A percentile compares a stretch with the other conserved stretches of the same genome.
Conservation (phyloP, 2,888 invertebrate genomes). For the Frankliniella fusca region DNA sequence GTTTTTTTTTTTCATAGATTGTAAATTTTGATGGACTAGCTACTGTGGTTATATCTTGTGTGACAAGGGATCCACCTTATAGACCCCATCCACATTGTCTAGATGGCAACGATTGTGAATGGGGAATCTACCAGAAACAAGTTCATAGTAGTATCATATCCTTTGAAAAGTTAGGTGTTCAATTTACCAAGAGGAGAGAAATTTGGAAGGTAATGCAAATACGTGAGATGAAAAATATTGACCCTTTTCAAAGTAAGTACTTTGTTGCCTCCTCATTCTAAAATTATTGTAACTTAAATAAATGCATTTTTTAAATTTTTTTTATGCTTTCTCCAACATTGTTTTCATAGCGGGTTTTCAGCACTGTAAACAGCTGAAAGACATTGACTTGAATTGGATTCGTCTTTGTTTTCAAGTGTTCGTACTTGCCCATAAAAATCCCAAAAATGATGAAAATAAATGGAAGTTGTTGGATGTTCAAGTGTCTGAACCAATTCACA, state of each 20-base stretch:
- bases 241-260: not conserved
- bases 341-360: not conserved
- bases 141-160: not conserved
- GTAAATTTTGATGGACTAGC: too few species aligned
- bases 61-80: not conserved
- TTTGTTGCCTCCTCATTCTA: not conserved
- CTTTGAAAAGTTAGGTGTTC: not conserved
- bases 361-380: not conserved
- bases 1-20: too few species aligned
- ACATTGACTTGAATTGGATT: not conserved
- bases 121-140: not conserved
- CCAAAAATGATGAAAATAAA: not conserved
- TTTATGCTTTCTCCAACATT: not conserved
- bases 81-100: not conserved
- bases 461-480: not conserved
- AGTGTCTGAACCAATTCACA: not conserved
- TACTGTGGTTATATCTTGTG: not conserved
- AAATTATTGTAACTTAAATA: not conserved
- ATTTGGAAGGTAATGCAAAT: not conserved
- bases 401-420: not conserved
- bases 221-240: not conserved
- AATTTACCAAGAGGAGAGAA: not conserved
- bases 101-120: not conserved
- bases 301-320: not conserved
- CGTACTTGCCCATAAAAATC: not conserved